These are phyloP conservation scores for Helleia helle DNA, from an alignment of 2,888 invertebrate genomes.

Conservation along the genomic window DNA sequence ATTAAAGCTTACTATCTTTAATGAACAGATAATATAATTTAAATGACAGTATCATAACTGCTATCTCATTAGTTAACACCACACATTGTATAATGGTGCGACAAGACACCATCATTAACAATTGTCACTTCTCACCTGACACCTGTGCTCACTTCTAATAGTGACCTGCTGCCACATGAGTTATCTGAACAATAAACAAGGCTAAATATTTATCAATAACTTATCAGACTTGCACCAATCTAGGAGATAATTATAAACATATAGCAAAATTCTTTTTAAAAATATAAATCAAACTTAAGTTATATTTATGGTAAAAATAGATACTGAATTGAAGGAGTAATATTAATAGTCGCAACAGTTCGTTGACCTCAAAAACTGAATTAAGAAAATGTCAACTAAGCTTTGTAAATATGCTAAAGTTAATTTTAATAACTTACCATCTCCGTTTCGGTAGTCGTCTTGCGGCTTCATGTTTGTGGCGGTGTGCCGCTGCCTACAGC, in stretches of 20 bases:
- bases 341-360: not conserved
- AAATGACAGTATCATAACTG: not conserved
- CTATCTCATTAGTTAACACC: not conserved
- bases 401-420: not conserved
- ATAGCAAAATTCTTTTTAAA: not conserved
- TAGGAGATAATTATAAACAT: not conserved
- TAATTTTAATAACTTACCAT: conserved; percentile 39
- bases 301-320: not conserved
- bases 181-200: not conserved
- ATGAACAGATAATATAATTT: not conserved
- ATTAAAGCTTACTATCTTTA: conserved; percentile 1
- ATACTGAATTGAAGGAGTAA: not conserved
- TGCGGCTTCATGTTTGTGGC: conserved; percentile 40
- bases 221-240: too few species aligned
- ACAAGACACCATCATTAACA: not conserved
- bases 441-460: conserved; percentile 47
- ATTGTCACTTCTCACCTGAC: not conserved
- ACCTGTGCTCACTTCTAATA: not conserved
- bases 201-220: not conserved
- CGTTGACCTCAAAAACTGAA: not conserved
- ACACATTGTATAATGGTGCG: not conserved
- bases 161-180: conserved; percentile 1
- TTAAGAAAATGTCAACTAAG: not conserved
- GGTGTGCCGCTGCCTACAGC: conserved; percentile 13
- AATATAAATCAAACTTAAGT: not conserved